Evolutionary conservation across 2,797 vertebrate species (phyloP), one percentile per base, ranked within the genome.

Genomic region (Chromobotia macracanthus): DNA sequence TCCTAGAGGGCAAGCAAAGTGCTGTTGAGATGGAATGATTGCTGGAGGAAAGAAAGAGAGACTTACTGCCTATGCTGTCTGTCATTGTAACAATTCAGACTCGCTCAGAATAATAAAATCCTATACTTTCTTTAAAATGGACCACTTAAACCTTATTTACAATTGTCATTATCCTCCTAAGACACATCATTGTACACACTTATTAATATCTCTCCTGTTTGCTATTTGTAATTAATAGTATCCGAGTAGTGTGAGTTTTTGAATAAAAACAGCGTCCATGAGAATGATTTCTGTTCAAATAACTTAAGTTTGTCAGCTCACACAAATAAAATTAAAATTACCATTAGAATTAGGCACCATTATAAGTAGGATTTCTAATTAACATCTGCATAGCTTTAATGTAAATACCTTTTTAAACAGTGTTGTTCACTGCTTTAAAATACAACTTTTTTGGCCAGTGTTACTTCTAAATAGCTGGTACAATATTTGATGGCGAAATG

Each of bases 1-100:
- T 82, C 81, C 81, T 82, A 56, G 60, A 75, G 80, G 81, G 75
- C 64, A 74, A 68, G 64, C 71, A 79, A 70, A 82, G 75, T 79
- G 78, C 66, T 51, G 65, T 75, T 46, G 35, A 85, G 75, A 74
- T 72, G 66, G 58, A 41, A 79, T 75, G 72, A 79, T 63, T 75
- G 72, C 66, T 66, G 21, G 19, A 50, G 66, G 61, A 58, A 28
- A 74, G 56, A 69, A 41, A 51, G 60, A 60, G 63, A 16, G 60
- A 67, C 55, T 50, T 58, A 51, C 53, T 56, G 64, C 70, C 65
- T 70, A 60, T 2, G n/a, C 58, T 65, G 77, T 72, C 71, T 80
- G 71, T 82, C 84, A 80, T 56, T 51, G 72, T 58, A 65, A 76
- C 81, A 71, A 72, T 72, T 71, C 68, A 64, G 41, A 76, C 76